Evolutionary conservation across 2,888 invertebrate genomes (phyloP), one percentile per base, ranked within the genome.

Genomic region (Gryllus longicercus): DNA sequence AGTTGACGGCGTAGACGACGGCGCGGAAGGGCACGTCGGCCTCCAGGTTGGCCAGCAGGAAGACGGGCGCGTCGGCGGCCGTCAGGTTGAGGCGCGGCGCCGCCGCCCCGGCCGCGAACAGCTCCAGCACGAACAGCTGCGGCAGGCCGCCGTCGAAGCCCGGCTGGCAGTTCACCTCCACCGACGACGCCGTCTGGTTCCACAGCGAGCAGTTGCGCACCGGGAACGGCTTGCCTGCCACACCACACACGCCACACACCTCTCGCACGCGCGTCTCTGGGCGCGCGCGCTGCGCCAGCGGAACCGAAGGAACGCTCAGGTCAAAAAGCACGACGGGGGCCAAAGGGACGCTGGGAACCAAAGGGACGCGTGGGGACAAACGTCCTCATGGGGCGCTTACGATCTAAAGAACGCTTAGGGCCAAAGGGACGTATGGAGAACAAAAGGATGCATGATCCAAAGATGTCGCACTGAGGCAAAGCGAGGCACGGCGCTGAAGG

Each of bases 131-230:
- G 89, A 96, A 96, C 86, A 91, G 91, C 89, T 96, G 96, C 81
- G 95, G 95, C 85, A 96, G 91, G 83, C 96, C 96, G 81, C 96
- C 96, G 88, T 96, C 96, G 88, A 95, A 96, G 84, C 95, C 95
- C 49, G 95, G 90, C 85, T 93, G 91, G 87, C 96, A 96, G 85
- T 92, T 92, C 84, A 96, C 94, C 87, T 93, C 93, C 84, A 94
- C 94, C 82, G 94, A 93, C 84, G 93, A 94, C 85, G 93, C 92
- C 21, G 96, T 96, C 87, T 94, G 94, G 88, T 96, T 96, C 87
- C 93, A 93, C 84, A 95, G 89, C 79, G 93, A 91, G 88, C 96
- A 96, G 89, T 96, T 96, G 82, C 93, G 92, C 78, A 96, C 95
- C 79, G 94, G 91, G 86, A 94, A 95, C 74, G 96, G 96, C 86